Evolutionary conservation across 2,797 vertebrate species (phyloP).

Genomic region (Siniperca scherzeri): DNA sequence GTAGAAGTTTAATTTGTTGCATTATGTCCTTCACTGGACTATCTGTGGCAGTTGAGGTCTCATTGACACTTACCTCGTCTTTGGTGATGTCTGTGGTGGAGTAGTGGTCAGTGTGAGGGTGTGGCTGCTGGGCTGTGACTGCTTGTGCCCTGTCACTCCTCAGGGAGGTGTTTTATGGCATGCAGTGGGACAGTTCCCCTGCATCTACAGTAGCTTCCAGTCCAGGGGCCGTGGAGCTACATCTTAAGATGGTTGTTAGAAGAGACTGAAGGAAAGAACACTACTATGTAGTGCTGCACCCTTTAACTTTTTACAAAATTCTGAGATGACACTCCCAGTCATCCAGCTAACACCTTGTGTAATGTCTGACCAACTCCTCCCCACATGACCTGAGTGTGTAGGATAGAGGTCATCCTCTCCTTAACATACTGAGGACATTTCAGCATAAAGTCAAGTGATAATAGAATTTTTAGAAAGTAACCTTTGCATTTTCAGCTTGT

Average conservation of each 20-base stretch:
- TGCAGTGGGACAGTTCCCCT: conserved; percentile 75
- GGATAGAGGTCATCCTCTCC: conserved; percentile 39
- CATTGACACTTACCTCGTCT: conserved; percentile 1
- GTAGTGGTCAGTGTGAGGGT: conserved; percentile 56
- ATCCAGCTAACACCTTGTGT: conserved; percentile 43
- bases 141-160: conserved; percentile 87
- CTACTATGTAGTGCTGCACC: conserved; percentile 87
- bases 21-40: conserved; percentile 43
- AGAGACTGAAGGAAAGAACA: conserved; percentile 74
- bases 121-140: conserved; percentile 78
- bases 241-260: conserved; percentile 66
- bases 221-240: conserved; percentile 64
- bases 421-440: conserved; percentile 56
- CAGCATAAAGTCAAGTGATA: conserved; percentile 55
- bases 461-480: conserved; percentile 60
- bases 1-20: conserved; percentile 30
- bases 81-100: conserved; percentile 30
- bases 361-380: conserved; percentile 53
- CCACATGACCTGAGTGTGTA: conserved; percentile 45
- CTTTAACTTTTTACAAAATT: conserved; percentile 63
- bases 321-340: conserved; percentile 53
- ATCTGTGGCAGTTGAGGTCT: conserved; percentile 43
- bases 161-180: conserved; percentile 86
- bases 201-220: conserved; percentile 82
- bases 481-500: conserved; percentile 51